These are phyloP conservation scores for Plutomurus gul DNA, from an alignment of 1,140 invertebrate genomes.

Conservation along the genomic window DNA sequence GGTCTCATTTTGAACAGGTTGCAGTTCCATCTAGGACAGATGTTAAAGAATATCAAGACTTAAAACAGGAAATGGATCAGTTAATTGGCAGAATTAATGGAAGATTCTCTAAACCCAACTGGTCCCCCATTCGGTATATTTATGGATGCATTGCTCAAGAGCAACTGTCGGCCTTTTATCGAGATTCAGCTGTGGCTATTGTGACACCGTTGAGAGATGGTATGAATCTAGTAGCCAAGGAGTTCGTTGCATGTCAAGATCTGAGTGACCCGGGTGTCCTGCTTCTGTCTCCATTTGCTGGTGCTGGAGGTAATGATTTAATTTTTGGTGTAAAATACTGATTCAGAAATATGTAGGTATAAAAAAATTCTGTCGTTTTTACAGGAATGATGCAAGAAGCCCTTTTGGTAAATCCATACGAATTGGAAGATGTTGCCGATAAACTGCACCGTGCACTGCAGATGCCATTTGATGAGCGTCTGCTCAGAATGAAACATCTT, in stretches of 20 bases:
- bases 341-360: background rate
- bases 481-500: conserved; percentile 58
- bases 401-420: conserved; percentile 60
- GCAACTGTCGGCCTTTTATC: conserved; percentile 59
- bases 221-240: conserved; percentile 63
- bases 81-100: conserved; percentile 59
- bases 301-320: conserved; percentile 55
- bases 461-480: conserved; percentile 59
- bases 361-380: background rate
- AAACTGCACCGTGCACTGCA: conserved; percentile 58
- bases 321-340: background rate
- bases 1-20: conserved; percentile 53
- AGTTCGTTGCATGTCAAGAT: conserved; percentile 60
- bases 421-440: conserved; percentile 58
- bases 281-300: conserved; percentile 59
- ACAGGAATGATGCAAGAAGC: conserved; percentile 57
- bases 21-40: conserved; percentile 61
- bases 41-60: conserved; percentile 59
- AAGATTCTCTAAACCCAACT: conserved; percentile 58
- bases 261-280: conserved; percentile 59
- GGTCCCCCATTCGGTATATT: conserved; percentile 61
- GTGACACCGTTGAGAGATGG: conserved; percentile 61
- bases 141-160: conserved; percentile 57
- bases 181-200: conserved; percentile 58
- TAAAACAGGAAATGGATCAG: conserved; percentile 60